Conservation (phyloP, 2,113 vertebrate species). For the Clarias magur region DNA sequence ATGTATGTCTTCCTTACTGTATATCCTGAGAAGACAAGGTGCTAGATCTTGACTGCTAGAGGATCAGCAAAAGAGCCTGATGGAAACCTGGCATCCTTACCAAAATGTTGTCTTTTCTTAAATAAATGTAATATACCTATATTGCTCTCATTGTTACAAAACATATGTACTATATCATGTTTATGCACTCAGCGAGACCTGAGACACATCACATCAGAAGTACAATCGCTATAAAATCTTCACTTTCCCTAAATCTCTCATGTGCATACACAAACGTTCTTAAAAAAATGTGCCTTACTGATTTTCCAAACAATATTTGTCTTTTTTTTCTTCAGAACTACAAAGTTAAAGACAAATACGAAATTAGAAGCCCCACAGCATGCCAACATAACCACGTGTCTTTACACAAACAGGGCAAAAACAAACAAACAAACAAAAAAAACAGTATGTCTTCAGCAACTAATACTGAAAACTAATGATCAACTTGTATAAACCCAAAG, state of each 20-base stretch:
- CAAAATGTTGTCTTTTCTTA: neutral
- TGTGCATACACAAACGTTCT: neutral
- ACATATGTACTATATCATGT: neutral
- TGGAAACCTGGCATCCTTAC: too few species aligned
- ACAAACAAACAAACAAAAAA: neutral
- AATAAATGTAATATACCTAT: neutral
- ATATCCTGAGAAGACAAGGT: too few species aligned
- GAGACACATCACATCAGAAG: neutral
- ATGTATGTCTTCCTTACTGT: too few species aligned
- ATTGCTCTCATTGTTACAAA: neutral
- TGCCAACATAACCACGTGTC: neutral
- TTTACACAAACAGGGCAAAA: neutral
- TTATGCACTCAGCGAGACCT: neutral
- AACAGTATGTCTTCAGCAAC: constrained; percentile 7
- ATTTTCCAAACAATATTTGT: neutral
- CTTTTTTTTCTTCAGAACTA: neutral
- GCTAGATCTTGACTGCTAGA: too few species aligned
- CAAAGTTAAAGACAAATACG: neutral
- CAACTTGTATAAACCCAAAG: neutral
- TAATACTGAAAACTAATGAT: constrained; percentile 15
- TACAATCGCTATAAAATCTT: neutral
- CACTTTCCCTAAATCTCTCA: neutral
- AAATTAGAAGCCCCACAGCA: neutral
- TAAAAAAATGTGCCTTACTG: neutral
- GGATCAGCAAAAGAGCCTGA: too few species aligned